Evolutionary conservation across 2,113 vertebrate genomes (phyloP), one percentile per base, ranked within the genome.

Genomic region (Pomatostomus ruficeps): DNA sequence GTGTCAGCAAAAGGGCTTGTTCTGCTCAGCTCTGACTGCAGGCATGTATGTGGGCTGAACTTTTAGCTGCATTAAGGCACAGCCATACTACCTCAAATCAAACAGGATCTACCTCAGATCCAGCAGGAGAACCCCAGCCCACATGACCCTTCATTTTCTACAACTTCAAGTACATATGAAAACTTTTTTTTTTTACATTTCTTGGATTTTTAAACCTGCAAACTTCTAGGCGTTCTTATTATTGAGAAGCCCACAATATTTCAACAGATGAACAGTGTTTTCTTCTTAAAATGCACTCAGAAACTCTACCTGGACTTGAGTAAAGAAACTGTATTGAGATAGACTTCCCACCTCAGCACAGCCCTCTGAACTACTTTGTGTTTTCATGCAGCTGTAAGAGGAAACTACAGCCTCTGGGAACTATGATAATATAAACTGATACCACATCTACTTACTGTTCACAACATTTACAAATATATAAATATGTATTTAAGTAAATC

Each of bases 231-330:
- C 36, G 89, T 92, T 76, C 70, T 81, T 88, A 62, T 63, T 75
- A 28, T 88, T 93, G 83, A 75, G 71, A 95, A 96, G 62, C 90
- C 76, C 51, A 95, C 72, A 54, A 31, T 24, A 45, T 68, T 52
- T 43, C 66, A 87, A 36, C 24, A 86, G 48, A 70, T 38, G 20
- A 83, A 43, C 23, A n/a, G 20, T 21, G 17, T 52, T 89, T 74
- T 67, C 28, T 72, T 95, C 93, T 93, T 93, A 86, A 66, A 85
- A 71, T 3, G n/a, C 22, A 59, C 28, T n/a, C 28, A 57, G 22
- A 43, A 51, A 78, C 86, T 83, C 36, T 66, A 79, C 49, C 67
- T 70, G 48, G 29, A 40, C 57, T 92, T 92, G 14, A 88, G 29
- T 40, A 23, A 36, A 94, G 70, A 91, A 94, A 42, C 38, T 90